Evolutionary conservation across 2,888 invertebrate genomes (phyloP), one percentile per base, ranked within the genome.

Genomic region (Tetragnatha montana): DNA sequence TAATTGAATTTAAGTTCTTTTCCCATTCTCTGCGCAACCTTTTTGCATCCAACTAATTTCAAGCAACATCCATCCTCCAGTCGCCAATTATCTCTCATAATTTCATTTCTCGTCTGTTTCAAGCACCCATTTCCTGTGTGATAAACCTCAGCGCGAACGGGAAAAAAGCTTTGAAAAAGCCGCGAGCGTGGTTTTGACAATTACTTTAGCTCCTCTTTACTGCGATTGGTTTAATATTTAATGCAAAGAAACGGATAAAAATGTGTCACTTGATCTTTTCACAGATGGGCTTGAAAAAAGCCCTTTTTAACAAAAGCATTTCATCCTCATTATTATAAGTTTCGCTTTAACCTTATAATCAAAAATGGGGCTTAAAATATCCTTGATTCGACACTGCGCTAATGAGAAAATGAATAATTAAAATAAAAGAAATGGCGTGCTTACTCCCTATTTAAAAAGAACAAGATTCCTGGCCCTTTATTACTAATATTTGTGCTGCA

Each of bases 351-450:
- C 69, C 79, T 76, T 85, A 76, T 85, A 85, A 85, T 85, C 85
- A 85, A 85, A 85, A 71, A 70, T 85, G 21, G 71, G 22, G 17
- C 21, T 35, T 75, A 87, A 87, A 87, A 81, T 49, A 35, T 84
- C 47, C 47, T 21, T 70, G 60, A 75, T 81, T 75, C 74, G 86
- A 81, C 86, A 87, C 80, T 81, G 74, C 70, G 49, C 68, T 87
- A 87, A 87, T 87, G 87, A 87, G 87, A 87, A 87, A 81, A 87
- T 87, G 87, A 87, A 87, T 87, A 87, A 81, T 87, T 87, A 75
- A 81, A 87, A 87, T 81, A 75, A 75, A 87, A 76, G 49, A 87
- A 76, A 51, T 47, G 68, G 60, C 50, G 21, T 76, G 17, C 22
- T 47, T 50, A 69, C 50, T 60, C 60, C 47, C n/a, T 70, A 50